Evolutionary conservation across 2,797 vertebrate genomes (phyloP).

Genomic region (Sebastolobus alascanus): DNA sequence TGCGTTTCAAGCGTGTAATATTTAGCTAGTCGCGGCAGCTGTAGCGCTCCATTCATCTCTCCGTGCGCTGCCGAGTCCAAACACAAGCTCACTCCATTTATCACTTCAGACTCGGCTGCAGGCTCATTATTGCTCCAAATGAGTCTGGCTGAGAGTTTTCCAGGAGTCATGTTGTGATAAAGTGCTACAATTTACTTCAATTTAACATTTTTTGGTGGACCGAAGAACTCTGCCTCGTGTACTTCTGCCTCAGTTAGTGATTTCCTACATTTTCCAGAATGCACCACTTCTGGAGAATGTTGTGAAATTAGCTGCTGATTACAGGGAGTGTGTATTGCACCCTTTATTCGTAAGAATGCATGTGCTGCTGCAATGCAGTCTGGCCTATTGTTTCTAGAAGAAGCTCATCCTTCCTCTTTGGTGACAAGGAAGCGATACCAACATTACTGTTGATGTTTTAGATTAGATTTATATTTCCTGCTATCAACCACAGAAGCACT

Average conservation of each 20-base stretch:
- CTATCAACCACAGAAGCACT: not conserved
- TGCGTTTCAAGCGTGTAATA: constrained; percentile 58
- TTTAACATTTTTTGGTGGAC: constrained; percentile 27
- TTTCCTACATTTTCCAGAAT: constrained; percentile 50
- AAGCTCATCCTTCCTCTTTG: not conserved
- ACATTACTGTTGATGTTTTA: not conserved
- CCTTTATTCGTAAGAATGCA: not conserved
- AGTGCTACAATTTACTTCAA: constrained; percentile 40
- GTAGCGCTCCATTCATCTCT: constrained; percentile 58
- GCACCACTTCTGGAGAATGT: not conserved
- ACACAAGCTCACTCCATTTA: constrained; percentile 46
- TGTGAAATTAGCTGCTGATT: not conserved
- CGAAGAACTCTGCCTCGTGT: not conserved
- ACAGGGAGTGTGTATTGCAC: not conserved
- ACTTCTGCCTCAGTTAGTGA: not conserved
- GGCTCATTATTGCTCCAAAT: constrained; percentile 45
- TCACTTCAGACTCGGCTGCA: constrained; percentile 37
- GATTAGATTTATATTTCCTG: not conserved
- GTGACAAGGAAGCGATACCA: not conserved
- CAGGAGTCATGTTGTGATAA: constrained; percentile 47
- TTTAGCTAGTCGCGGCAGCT: constrained; percentile 64
- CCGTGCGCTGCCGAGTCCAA: constrained; percentile 23
- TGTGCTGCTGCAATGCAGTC: not conserved
- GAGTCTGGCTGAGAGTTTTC: constrained; percentile 41
- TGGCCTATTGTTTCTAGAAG: not conserved